Percentiles rank a stretch among this genome's conserved stretches.
Conservation (phyloP, 2,113 vertebrate genomes). For the Protobothrops flavoviridis region DNA sequence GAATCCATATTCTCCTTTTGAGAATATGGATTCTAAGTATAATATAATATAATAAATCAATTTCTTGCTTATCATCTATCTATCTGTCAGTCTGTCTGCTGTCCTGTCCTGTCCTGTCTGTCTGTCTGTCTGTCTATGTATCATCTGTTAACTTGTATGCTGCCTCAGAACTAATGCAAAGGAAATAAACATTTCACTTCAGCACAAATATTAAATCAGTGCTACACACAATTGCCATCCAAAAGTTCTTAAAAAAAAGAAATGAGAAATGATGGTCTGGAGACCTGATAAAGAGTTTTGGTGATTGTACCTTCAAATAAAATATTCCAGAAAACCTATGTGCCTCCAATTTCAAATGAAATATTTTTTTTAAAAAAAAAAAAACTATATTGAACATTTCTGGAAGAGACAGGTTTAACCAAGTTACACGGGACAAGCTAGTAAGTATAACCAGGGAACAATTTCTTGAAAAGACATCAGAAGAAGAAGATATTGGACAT, state of each 20-base stretch:
- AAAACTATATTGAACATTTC: neutral
- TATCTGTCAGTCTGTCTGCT: too few species aligned
- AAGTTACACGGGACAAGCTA: neutral
- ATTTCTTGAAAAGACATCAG: neutral
- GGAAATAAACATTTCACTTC: neutral
- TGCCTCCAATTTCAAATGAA: neutral
- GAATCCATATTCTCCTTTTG: neutral
- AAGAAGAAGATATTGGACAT: neutral
- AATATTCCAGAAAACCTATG: neutral
- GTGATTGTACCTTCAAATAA: neutral
- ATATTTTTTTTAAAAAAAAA: neutral
- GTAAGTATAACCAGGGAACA: neutral
- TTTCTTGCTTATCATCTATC: neutral
- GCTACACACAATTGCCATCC: neutral
- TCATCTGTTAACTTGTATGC: neutral
- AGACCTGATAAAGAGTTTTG: neutral
- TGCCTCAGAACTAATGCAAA: neutral
- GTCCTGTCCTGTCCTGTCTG: neutral
- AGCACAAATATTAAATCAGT: neutral
- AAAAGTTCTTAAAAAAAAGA: neutral
- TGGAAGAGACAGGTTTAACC: neutral
- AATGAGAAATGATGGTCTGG: neutral
- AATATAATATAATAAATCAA: neutral
- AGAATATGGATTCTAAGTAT: neutral
- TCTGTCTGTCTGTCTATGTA: neutral